Base-by-base conservation (phyloP, 1,140 invertebrate genomes). In the Bicyclus anynana region DNA sequence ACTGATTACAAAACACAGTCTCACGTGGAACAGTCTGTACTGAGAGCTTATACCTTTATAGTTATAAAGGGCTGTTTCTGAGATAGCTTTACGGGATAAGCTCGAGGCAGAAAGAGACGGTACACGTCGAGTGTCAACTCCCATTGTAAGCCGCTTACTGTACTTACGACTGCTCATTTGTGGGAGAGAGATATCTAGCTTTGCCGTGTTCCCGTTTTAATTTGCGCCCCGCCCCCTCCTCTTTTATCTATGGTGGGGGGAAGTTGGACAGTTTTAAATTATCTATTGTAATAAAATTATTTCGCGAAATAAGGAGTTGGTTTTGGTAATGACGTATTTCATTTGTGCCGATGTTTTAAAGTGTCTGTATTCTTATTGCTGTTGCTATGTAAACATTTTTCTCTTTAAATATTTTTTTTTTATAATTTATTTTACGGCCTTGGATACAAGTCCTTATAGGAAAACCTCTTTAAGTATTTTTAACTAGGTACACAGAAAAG, bases 251-350 rank as follows among this genome's bases (percentile, higher is more conserved):
- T 79, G 80, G 84, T 81, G 81, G 82, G 82, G 80, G 57, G 71
- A 77, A 82, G 70, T 78, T 81, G 75, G 80, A 67, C 82, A 84
- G 80, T 87, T 87, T 87, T 85, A 87, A 87, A 84, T 87, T 87
- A 87, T 85, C 82, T 87, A 84, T 85, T 87, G 83, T 87, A 87
- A 87, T 87, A 85, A 87, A 87, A 87, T 87, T 85, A 87, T 85
- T 85, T 87, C 66, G 67, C 68, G 66, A 85, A 85, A 86, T 84
- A 84, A 87, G 82, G 82, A 83, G 77, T 85, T 83, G 79, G 75
- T 82, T 87, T 79, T 82, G 77, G 65, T 84, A 85, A 87, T 84
- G 77, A 85, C 77, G 79, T 78, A 75, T 82, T 83, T 85, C 76
- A 83, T 83, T 85, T 85, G 74, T 74, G 67, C 70, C 66, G 58